These are phyloP conservation scores for Zonitis immaculata DNA, from an alignment of 2,888 invertebrate species.

Conservation along the genomic window DNA sequence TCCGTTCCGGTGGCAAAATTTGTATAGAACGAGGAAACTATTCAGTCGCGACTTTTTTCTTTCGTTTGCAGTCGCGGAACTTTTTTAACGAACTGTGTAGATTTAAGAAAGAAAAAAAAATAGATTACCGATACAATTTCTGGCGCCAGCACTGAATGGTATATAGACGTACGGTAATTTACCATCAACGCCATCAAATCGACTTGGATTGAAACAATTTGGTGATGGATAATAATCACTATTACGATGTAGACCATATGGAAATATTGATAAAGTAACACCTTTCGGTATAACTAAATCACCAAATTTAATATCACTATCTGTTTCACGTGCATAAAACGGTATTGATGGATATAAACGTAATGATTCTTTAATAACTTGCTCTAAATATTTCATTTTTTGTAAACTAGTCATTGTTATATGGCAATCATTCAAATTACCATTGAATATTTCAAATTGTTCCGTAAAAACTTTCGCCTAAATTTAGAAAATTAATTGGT, in stretches of 20 bases:
- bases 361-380: conserved; percentile 39
- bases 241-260: conserved; percentile 50
- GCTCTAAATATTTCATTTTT: conserved; percentile 40
- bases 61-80: too few relatives aligned
- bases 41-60: too few relatives aligned
- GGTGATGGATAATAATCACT: conserved; percentile 53
- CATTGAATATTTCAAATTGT: conserved; percentile 38
- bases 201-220: conserved; percentile 52
- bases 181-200: conserved; percentile 48
- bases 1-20: too few relatives aligned
- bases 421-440: conserved; percentile 19
- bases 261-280: conserved; percentile 45
- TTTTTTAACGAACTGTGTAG: too few relatives aligned
- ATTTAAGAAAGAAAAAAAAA: too few relatives aligned
- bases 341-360: conserved; percentile 40
- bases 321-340: conserved; percentile 27
- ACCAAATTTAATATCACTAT: conserved; percentile 24
- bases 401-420: conserved; percentile 34
- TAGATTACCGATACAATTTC: conserved; percentile 57
- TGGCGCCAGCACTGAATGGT: conserved; percentile 61
- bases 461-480: conserved; percentile 41
- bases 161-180: conserved; percentile 54
- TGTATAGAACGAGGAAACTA: too few relatives aligned
- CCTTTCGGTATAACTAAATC: conserved; percentile 38
- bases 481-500: too few relatives aligned